Conservation (phyloP, 2,797 vertebrate species). For the Ficedula albicollis region DNA sequence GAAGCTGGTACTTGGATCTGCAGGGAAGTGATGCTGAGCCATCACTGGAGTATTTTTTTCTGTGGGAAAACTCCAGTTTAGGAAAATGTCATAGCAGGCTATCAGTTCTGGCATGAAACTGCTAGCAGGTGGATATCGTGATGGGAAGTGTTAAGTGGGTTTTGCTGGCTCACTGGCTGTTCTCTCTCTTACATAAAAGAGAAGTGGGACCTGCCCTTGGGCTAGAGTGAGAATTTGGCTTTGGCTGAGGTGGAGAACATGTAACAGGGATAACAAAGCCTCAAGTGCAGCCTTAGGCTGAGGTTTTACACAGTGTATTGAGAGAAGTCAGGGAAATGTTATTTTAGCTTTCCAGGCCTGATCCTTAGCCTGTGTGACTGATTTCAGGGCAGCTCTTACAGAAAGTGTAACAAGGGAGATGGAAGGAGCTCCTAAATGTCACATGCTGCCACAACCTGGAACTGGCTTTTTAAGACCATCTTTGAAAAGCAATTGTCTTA, state of each 20-base stretch:
- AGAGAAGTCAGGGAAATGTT: not conserved
- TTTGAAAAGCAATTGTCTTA: not conserved
- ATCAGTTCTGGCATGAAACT: conserved; percentile 21
- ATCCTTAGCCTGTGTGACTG: not conserved
- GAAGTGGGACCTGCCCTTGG: not conserved
- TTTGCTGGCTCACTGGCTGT: not conserved
- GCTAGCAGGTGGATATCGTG: not conserved
- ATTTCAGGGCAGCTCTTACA: not conserved
- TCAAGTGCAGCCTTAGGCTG: not conserved
- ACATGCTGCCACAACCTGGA: not conserved
- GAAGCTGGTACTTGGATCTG: not conserved
- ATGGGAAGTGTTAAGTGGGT: not conserved
- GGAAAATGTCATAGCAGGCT: conserved; percentile 5
- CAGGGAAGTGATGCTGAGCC: not conserved
- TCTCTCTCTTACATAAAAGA: not conserved
- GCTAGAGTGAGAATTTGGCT: not conserved
- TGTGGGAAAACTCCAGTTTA: not conserved
- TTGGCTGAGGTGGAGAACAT: not conserved
- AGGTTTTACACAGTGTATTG: not conserved
- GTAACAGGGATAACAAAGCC: not conserved
- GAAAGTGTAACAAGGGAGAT: not conserved
- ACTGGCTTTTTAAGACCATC: not conserved
- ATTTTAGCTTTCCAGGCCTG: not conserved
- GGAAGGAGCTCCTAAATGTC: not conserved
- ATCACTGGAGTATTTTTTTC: conserved; percentile 11